Evolutionary conservation across 2,888 invertebrate species (phyloP).

Genomic region (Pediacus dermestoides): DNA sequence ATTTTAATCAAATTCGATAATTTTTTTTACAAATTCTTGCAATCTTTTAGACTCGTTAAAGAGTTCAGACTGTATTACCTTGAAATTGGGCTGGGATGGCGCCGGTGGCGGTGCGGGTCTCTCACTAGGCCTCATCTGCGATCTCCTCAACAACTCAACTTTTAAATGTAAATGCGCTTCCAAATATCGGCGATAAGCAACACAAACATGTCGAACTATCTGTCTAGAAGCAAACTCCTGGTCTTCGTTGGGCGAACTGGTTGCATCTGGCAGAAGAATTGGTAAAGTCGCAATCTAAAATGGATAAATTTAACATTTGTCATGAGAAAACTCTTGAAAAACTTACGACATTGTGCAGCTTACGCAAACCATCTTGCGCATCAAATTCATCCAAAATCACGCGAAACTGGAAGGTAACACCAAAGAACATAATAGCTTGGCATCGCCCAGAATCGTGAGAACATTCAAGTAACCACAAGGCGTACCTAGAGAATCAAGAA

Average conservation of each 20-base stretch:
- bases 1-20: constrained; percentile 4
- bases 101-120: constrained; percentile 40
- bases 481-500: constrained; percentile 63
- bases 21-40: constrained; percentile 2
- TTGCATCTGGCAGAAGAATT: constrained; percentile 73
- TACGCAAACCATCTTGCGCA: constrained; percentile 85
- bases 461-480: constrained; percentile 92
- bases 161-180: constrained; percentile 84
- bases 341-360: constrained; percentile 86
- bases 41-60: neutral
- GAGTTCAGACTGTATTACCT: constrained; percentile 39
- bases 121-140: constrained; percentile 49
- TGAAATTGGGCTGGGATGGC: constrained; percentile 50
- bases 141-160: constrained; percentile 66
- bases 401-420: constrained; percentile 88
- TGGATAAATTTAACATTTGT: constrained; percentile 1
- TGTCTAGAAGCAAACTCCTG: constrained; percentile 87
- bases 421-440: constrained; percentile 98
- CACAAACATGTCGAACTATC: constrained; percentile 86
- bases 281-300: constrained; percentile 77
- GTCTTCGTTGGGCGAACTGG: constrained; percentile 71
- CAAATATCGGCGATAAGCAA: constrained; percentile 84
- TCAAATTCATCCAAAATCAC: constrained; percentile 94
- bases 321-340: neutral
- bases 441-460: constrained; percentile 93